Conservation (phyloP, 2,797 vertebrate species). For the Pantherophis alleghaniensis region DNA sequence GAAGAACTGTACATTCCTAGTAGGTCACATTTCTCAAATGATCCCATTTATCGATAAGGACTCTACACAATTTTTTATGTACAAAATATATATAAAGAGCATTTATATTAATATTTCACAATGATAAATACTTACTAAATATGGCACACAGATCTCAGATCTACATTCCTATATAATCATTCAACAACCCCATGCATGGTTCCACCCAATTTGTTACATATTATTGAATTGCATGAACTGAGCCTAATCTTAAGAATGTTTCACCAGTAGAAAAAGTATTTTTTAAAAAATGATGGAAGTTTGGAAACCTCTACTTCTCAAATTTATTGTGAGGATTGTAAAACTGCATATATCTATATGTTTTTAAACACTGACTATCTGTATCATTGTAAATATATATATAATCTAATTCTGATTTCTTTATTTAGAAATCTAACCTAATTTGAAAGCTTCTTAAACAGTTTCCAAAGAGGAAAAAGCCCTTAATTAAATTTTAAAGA, state of each 20-base stretch:
- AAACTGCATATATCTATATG: conserved; percentile 36
- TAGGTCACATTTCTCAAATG: neutral
- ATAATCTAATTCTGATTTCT: conserved; percentile 23
- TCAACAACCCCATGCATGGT: neutral
- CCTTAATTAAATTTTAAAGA: conserved; percentile 29
- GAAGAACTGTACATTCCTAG: neutral
- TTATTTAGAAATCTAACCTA: conserved; percentile 28
- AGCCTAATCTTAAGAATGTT: neutral
- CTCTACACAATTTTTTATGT: neutral
- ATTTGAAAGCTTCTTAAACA: conserved; percentile 37
- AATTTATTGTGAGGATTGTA: neutral
- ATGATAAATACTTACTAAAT: neutral
- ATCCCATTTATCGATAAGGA: neutral
- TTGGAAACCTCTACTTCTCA: conserved; percentile 37
- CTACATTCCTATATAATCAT: neutral
- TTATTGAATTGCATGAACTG: neutral
- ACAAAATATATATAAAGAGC: neutral
- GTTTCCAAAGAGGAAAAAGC: conserved; percentile 27
- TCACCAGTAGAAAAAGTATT: neutral
- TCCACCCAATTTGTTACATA: neutral
- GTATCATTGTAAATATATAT: conserved; percentile 29
- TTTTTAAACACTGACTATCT: conserved; percentile 46
- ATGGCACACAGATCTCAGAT: neutral
- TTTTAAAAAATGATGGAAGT: neutral
- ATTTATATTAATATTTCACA: neutral